Percentiles rank a stretch among this genome's conserved stretches.
Conservation (phyloP, 2,888 invertebrate species). For the Dynastes hyllus region DNA sequence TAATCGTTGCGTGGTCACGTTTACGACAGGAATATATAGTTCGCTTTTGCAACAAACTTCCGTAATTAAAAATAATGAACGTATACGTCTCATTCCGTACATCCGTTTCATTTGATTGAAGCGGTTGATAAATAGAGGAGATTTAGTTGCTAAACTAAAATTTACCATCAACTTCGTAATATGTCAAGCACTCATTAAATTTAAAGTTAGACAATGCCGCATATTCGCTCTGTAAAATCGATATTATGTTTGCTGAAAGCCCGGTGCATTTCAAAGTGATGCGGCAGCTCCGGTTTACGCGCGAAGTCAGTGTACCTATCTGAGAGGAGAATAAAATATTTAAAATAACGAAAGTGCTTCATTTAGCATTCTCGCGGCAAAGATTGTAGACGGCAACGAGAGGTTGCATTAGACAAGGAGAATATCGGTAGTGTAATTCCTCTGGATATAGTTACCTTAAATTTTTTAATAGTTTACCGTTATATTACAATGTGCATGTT, state of each 20-base stretch:
- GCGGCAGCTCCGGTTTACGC: slow-evolving; percentile 21
- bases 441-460: not conserved
- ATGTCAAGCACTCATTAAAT: slow-evolving; percentile 45
- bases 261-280: slow-evolving; percentile 35
- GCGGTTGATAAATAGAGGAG: slow-evolving; percentile 4
- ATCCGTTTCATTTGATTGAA: slow-evolving; percentile 15
- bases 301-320: slow-evolving; percentile 24
- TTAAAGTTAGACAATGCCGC: slow-evolving; percentile 38
- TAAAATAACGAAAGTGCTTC: slow-evolving; percentile 36
- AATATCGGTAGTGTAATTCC: slow-evolving; percentile 8
- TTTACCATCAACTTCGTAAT: slow-evolving; percentile 28
- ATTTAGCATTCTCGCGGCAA: slow-evolving; percentile 20
- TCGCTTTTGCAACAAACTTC: not conserved
- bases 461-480: not conserved
- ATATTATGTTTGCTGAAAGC: slow-evolving; percentile 35
- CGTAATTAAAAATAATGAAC: slow-evolving; percentile 29
- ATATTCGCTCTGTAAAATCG: slow-evolving; percentile 37
- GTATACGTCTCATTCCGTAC: not conserved
- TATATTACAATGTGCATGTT: no score
- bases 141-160: slow-evolving; percentile 24
- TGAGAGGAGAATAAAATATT: slow-evolving; percentile 38
- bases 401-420: not conserved
- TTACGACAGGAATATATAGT: not conserved
- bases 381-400: not conserved
- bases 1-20: slow-evolving; percentile 10